Evolutionary conservation across 2,797 vertebrate species (phyloP).

Genomic region (Perdix hodgsoniae): DNA sequence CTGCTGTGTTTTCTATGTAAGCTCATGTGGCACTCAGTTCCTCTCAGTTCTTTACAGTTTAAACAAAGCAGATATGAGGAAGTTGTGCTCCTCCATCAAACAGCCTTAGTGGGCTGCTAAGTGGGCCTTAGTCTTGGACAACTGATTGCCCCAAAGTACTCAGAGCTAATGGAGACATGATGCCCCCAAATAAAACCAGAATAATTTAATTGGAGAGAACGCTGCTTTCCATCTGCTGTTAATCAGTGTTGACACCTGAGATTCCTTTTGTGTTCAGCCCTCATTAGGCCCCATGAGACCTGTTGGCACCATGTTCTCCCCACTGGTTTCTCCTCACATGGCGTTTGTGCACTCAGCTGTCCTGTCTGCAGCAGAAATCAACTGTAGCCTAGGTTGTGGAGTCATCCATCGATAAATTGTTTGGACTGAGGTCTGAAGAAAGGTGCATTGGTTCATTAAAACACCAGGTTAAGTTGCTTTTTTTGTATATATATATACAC

Average conservation of each 20-base stretch:
- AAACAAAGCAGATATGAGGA: neutral
- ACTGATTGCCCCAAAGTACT: neutral
- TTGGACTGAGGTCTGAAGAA: neutral
- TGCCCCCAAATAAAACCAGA: constrained; percentile 24
- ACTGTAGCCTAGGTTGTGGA: neutral
- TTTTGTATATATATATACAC: too few species aligned
- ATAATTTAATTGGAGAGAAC: neutral
- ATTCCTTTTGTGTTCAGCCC: neutral
- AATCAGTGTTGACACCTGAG: constrained; percentile 19
- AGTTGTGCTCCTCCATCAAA: neutral
- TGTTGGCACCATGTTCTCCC: neutral
- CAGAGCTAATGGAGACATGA: constrained; percentile 4
- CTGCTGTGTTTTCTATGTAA: neutral
- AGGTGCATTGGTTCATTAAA: neutral
- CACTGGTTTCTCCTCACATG: neutral
- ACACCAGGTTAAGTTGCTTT: neutral
- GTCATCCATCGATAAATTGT: neutral
- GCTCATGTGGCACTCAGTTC: neutral
- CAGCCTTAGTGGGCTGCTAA: neutral
- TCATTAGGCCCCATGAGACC: neutral
- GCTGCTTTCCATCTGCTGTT: neutral
- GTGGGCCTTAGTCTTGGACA: neutral
- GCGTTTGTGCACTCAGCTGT: neutral
- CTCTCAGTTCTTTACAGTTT: neutral
- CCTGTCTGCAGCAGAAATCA: neutral